A percentile compares a stretch with the other conserved stretches of the same genome.
Conservation (phyloP, 2,113 vertebrate species). For the Tetraodon nigroviridis region DNA sequence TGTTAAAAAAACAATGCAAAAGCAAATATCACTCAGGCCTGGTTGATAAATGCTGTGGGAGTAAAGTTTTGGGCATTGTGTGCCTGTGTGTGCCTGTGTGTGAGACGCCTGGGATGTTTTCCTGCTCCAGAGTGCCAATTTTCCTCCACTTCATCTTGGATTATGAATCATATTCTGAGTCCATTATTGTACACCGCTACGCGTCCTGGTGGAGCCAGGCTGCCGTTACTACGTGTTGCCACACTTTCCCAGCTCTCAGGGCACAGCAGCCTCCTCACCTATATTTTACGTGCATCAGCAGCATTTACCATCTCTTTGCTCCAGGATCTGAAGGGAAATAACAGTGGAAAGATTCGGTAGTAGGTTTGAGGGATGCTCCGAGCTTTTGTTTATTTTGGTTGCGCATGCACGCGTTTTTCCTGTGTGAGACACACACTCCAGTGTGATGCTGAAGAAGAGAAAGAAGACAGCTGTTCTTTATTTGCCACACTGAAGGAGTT, state of each 20-base stretch:
- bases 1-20: constrained; percentile 24
- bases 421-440: constrained; percentile 37
- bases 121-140: constrained; percentile 61
- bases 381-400: constrained; percentile 11
- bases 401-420: constrained; percentile 17
- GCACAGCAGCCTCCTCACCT: constrained; percentile 30
- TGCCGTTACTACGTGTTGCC: constrained; percentile 19
- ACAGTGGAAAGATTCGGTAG: constrained; percentile 26
- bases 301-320: constrained; percentile 56
- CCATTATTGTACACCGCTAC: no score
- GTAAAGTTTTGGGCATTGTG: constrained; percentile 56
- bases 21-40: constrained; percentile 30
- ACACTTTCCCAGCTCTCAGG: constrained; percentile 25
- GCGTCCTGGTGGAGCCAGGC: background rate
- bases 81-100: constrained; percentile 66
- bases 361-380: constrained; percentile 29
- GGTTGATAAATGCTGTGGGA: constrained; percentile 58
- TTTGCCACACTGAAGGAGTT: constrained; percentile 63
- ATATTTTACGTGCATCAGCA: constrained; percentile 29
- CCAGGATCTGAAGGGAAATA: constrained; percentile 31
- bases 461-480: constrained; percentile 58
- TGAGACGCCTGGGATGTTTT: constrained; percentile 64
- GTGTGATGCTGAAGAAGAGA: constrained; percentile 46
- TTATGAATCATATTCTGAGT: constrained; percentile 42
- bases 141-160: constrained; percentile 56